Evolutionary conservation across 2,888 invertebrate species (phyloP), one percentile per base, ranked within the genome.

Genomic region (Trissoscelio sp.): DNA sequence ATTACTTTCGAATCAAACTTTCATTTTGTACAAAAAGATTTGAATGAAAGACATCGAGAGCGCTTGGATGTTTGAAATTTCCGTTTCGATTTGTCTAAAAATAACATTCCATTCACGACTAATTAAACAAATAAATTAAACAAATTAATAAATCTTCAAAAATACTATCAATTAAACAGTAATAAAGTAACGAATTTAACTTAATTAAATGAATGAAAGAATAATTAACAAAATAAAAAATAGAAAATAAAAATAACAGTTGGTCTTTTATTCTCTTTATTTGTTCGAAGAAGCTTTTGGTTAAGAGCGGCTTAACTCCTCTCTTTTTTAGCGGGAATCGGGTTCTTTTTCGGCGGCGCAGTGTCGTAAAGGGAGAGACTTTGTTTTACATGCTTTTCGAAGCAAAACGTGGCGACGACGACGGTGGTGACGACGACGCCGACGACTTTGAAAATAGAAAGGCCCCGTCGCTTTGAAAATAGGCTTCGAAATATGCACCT

Each of bases 371-470:
- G n/a, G 31, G 53, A 20, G 22, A 18, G n/a, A 46, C 57, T 58
- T 53, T 37, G 67, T 74, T 77, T 74, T 44, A 73, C 67, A 58
- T 53, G 75, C 37, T 75, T 79, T 75, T 77, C 39, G 64, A 66
- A 44, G 48, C 12, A 67, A 57, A 67, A 58, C 39, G 53, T 53
- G 57, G 51, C 62, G 53, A 44, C 42, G 37, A 58, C 9, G 28
- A 58, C 37, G 53, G 60, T 75, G 66, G 34, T 66, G 73, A 34
- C 53, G 78, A 31, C 28, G 77, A 20, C 64, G 72, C 16, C 69
- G 83, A 73, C 83, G 82, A 86, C 85, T 85, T 88, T 87, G 86
- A 86, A 89, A 88, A 87, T 88, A 87, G 86, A 88, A 87, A 87
- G 85, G 84, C 82, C 66, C 74, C 64, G 85, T 66, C 79, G 86